These are phyloP conservation scores for Entomyzon cyanotis DNA, from an alignment of 2,113 vertebrate species.

Conservation along the genomic window DNA sequence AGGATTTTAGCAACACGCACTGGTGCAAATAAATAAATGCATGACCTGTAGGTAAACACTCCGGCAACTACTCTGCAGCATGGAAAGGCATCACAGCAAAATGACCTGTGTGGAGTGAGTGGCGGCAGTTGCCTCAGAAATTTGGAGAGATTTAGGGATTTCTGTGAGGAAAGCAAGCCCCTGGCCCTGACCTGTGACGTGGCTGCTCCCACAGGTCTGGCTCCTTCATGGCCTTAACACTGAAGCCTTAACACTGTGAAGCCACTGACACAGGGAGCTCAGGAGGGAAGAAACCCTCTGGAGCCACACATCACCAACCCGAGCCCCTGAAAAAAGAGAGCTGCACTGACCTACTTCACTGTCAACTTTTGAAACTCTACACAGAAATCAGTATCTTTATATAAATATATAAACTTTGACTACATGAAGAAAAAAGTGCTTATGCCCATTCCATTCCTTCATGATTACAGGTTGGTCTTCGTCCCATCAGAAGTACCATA, in stretches of 20 bases:
- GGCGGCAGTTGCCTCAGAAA: background rate
- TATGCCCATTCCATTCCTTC: background rate
- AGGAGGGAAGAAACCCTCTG: background rate
- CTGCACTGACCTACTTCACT: background rate
- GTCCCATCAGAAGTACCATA: background rate
- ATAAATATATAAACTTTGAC: rapidly evolving
- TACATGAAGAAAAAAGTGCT: background rate
- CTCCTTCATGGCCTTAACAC: background rate
- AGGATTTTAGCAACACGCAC: background rate
- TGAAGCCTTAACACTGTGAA: background rate
- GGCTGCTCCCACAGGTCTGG: background rate
- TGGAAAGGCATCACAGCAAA: rapidly evolving
- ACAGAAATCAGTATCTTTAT: background rate
- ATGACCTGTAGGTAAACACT: background rate
- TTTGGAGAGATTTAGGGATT: background rate
- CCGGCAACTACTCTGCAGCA: rapidly evolving
- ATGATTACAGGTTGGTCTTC: background rate
- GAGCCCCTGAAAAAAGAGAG: background rate
- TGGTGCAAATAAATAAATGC: background rate
- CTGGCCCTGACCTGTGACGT: background rate
- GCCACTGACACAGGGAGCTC: background rate
- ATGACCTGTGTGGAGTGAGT: rapidly evolving
- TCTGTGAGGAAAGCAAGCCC: background rate
- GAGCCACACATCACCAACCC: background rate
- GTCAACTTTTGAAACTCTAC: background rate